A percentile compares a stretch with the other conserved stretches of the same genome.
phyloP scores from a whole-genome alignment of 2,113 vertebrate genomes.

The Ivindomyrus marchei region DNA sequence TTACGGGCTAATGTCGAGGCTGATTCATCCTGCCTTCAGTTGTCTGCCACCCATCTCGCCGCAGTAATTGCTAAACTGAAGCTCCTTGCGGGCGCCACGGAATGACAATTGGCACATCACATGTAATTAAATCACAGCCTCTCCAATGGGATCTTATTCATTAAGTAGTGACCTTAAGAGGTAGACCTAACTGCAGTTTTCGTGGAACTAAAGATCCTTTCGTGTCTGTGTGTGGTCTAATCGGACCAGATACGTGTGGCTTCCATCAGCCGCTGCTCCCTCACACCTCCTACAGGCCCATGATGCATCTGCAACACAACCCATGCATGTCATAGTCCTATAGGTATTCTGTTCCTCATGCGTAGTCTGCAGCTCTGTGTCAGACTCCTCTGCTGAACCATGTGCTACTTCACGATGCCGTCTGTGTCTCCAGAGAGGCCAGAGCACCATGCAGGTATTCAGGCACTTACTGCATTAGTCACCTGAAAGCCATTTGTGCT shows the following conservation, averaged over 20 bases:
- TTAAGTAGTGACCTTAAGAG: conserved; percentile 10
- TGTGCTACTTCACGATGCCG: not conserved
- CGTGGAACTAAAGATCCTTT: not conserved
- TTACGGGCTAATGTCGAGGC: conserved; percentile 50
- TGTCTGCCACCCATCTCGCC: conserved; percentile 37
- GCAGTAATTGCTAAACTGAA: conserved; percentile 28
- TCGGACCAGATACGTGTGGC: not conserved
- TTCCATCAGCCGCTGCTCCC: conserved; percentile 6
- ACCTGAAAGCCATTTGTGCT: not conserved
- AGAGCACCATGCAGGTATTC: not conserved
- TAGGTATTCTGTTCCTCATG: not conserved
- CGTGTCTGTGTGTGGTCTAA: not conserved
- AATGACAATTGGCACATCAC: conserved; percentile 9
- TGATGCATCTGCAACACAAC: not conserved
- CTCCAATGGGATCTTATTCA: conserved; percentile 20
- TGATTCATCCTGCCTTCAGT: conserved; percentile 36
- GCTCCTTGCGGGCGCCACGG: not conserved
- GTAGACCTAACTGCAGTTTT: not conserved
- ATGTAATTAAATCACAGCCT: conserved; percentile 24
- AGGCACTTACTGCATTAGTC: not conserved
- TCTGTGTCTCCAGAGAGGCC: not conserved
- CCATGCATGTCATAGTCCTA: not conserved
- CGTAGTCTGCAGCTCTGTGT: not conserved
- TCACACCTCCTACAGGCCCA: not conserved
- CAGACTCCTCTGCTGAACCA: not conserved